phyloP scores from a whole-genome alignment of 2,113 vertebrate genomes.

The Oryctolagus cuniculus region DNA sequence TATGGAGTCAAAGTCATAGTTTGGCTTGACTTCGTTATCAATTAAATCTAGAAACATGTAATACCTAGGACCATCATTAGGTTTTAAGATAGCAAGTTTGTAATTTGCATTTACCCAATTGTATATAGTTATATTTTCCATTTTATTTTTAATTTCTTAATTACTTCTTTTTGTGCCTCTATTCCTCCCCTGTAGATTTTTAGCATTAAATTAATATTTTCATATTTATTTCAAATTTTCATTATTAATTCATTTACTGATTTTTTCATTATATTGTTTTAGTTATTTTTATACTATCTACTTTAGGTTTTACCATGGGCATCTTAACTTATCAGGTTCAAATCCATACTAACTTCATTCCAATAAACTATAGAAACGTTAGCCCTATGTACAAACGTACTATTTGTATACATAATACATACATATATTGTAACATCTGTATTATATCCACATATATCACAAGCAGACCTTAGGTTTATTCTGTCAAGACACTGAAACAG shows the following conservation, averaged over 20 bases:
- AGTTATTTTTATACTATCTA: neutral
- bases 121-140: neutral
- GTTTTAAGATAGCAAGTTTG: too few relatives aligned
- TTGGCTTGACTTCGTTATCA: too few relatives aligned
- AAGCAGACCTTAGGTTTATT: neutral
- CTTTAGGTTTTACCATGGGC: neutral
- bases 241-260: neutral
- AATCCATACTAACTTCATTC: neutral
- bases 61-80: neutral
- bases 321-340: neutral
- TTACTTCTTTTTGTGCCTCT: neutral
- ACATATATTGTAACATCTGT: neutral
- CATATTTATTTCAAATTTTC: too few relatives aligned
- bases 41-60: neutral
- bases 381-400: neutral
- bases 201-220: neutral
- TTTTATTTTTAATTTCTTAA: neutral
- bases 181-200: neutral
- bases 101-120: neutral
- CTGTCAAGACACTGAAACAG: neutral
- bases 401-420: neutral
- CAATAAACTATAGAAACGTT: neutral
- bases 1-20: neutral
- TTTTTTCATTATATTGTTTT: neutral
- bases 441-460: neutral